phyloP scores from a whole-genome alignment of 2,888 invertebrate genomes.

The Ctenicera cuprea region DNA sequence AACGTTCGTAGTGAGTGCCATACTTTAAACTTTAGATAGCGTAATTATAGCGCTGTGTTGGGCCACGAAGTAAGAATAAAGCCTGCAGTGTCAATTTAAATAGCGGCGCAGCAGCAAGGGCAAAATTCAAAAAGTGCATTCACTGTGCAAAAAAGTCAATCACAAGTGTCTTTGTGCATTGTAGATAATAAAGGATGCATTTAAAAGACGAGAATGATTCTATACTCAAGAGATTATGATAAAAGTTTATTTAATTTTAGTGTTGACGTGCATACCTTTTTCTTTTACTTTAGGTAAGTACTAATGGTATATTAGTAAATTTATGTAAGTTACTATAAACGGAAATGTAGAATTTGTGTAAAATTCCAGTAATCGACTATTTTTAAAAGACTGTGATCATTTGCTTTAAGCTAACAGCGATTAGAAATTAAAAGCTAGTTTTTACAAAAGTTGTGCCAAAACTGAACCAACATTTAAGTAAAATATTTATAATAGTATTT shows the following conservation, averaged over 20 bases:
- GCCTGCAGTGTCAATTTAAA: slow-evolving; percentile 25
- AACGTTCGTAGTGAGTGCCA: not conserved
- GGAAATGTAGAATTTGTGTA: no score
- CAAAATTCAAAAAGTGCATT: not conserved
- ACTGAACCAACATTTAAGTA: no score
- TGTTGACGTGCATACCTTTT: not conserved
- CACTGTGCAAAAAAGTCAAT: not conserved
- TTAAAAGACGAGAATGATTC: slow-evolving; percentile 2
- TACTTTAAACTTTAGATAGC: not conserved
- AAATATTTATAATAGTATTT: not conserved
- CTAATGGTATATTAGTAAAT: not conserved
- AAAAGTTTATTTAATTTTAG: slow-evolving; percentile 20
- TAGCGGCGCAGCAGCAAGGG: not conserved
- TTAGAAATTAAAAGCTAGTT: no score
- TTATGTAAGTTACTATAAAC: no score
- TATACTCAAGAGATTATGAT: slow-evolving; percentile 23
- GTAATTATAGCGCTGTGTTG: not conserved
- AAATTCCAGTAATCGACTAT: no score
- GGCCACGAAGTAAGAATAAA: not conserved
- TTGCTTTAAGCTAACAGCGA: no score
- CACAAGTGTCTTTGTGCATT: not conserved
- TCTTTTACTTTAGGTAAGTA: slow-evolving; percentile 18
- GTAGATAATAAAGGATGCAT: not conserved
- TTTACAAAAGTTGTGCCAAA: no score
- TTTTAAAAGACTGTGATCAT: no score